Evolutionary conservation across 2,888 invertebrate genomes (phyloP).

Genomic region (Pherbina coryleti): DNA sequence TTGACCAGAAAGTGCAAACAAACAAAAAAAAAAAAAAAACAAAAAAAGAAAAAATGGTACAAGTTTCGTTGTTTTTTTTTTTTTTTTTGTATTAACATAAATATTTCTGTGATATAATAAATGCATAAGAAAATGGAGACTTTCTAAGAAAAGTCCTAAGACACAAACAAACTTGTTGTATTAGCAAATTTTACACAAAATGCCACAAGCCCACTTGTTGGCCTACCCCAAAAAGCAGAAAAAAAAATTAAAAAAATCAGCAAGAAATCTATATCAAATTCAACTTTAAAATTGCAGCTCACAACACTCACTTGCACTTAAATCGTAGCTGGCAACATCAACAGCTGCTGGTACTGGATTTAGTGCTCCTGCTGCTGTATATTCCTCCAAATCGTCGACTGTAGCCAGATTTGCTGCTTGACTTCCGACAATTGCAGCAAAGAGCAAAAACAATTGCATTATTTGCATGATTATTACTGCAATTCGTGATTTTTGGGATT

Average conservation of each 20-base stretch:
- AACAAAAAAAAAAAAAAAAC: no score
- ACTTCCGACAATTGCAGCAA: conserved; percentile 61
- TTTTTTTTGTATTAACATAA: not conserved
- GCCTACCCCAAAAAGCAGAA: not conserved
- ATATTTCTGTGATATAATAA: not conserved
- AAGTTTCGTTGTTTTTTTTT: not conserved
- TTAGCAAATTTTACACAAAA: no score
- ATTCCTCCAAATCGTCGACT: conserved; percentile 30
- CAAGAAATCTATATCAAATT: not conserved
- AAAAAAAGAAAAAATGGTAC: not conserved
- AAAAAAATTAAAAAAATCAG: not conserved
- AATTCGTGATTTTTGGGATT: conserved; percentile 40
- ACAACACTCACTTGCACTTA: conserved; percentile 48
- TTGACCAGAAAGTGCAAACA: not conserved
- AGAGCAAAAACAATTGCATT: conserved; percentile 58
- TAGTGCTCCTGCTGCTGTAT: conserved; percentile 25
- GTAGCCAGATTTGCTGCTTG: conserved; percentile 41
- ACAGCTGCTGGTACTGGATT: conserved; percentile 26
- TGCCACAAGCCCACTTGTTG: not conserved
- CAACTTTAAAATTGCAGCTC: not conserved
- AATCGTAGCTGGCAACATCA: conserved; percentile 47
- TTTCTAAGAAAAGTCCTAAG: not conserved
- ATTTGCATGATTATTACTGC: conserved; percentile 41
- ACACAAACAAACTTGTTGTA: not conserved
- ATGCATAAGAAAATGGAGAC: not conserved